Evolutionary conservation across 2,888 invertebrate genomes (phyloP), one percentile per base, ranked within the genome.

Genomic region (Lamellibrachia satsuma): DNA sequence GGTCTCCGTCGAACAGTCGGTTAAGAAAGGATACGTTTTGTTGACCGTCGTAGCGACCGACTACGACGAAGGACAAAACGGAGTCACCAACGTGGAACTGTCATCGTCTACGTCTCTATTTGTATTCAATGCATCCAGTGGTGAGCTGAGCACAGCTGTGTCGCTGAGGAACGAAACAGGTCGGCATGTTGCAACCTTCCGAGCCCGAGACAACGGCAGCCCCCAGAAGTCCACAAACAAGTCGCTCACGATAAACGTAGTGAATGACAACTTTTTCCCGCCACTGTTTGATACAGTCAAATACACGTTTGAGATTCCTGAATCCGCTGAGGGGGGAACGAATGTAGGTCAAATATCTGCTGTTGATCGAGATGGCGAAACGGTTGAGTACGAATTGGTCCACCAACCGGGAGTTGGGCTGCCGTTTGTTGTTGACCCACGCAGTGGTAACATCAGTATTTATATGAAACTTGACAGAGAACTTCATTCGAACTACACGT

Each of bases 21-120:
- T 90, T 51, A 22, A 52, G 60, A 15, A 52, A 51, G 93, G 92
- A 27, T 91, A 55, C 51, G 55, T 91, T 11, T n/a, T 93, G 22
- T 27, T 90, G 15, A 55, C 51, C 11, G 90, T 93, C n/a, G 27
- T 57, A 39, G 92, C 55, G 1, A 51, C 91, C 11, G 93, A 93
- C 75, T 4, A 39, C 11, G 93, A 93, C 55, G 90, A n/a, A n/a
- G 93, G 92, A 39, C 2, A 52, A 51, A 93, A 93, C 55, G 91
- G 92, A 75, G 90, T 7, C 2, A 51, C 91, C 8, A 3, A 55
- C 7, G 91, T 93, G 27, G 22, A 39, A 4, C 91, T 93, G 51
- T 57, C 15, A 52, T 91, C 90, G 51, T 52, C 51, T 52, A 51
- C 75, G 15, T 52, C 57, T 90, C 51, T 93, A n/a, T 90, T 93